phyloP scores from a whole-genome alignment of 2,888 invertebrate species.

The Glaucopsyche alexis region DNA sequence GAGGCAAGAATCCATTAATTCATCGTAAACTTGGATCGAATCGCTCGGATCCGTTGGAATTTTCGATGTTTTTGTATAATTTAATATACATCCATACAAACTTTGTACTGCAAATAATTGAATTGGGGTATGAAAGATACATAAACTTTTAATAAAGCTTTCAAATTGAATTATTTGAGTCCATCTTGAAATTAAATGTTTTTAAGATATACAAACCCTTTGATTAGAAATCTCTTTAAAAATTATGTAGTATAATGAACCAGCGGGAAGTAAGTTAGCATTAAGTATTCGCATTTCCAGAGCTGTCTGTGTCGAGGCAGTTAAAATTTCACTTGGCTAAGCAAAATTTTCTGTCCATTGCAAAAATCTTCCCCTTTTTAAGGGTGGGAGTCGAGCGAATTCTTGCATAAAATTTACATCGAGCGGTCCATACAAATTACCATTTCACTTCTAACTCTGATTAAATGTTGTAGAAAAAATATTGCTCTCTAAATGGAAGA shows the following conservation, averaged over 20 bases:
- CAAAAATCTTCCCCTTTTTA: slow-evolving; percentile 76
- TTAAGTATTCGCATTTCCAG: slow-evolving; percentile 77
- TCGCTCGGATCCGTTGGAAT: slow-evolving; percentile 57
- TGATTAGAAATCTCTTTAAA: slow-evolving; percentile 62
- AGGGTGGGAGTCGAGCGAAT: slow-evolving; percentile 72
- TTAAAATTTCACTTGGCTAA: slow-evolving; percentile 80
- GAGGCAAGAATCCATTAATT: slow-evolving; percentile 67
- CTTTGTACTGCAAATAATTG: slow-evolving; percentile 28
- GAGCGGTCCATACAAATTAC: slow-evolving; percentile 80
- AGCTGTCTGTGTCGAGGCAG: slow-evolving; percentile 77
- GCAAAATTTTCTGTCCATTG: slow-evolving; percentile 79
- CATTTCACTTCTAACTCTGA: slow-evolving; percentile 79
- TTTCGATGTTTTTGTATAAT: slow-evolving; percentile 40
- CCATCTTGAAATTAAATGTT: slow-evolving; percentile 27
- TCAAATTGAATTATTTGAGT: slow-evolving; percentile 5
- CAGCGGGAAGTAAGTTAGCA: slow-evolving; percentile 76
- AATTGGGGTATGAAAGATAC: not conserved
- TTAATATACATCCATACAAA: slow-evolving; percentile 35
- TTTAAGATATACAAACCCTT: slow-evolving; percentile 53
- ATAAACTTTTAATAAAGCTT: not conserved
- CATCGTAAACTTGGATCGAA: slow-evolving; percentile 68
- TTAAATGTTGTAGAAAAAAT: slow-evolving; percentile 81
- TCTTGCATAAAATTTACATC: slow-evolving; percentile 80
- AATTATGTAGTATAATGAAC: slow-evolving; percentile 79
- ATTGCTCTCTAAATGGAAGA: slow-evolving; percentile 76